These are phyloP conservation scores for Rhagoletis pomonella DNA, from an alignment of 1,140 invertebrate genomes.

Conservation along the genomic window DNA sequence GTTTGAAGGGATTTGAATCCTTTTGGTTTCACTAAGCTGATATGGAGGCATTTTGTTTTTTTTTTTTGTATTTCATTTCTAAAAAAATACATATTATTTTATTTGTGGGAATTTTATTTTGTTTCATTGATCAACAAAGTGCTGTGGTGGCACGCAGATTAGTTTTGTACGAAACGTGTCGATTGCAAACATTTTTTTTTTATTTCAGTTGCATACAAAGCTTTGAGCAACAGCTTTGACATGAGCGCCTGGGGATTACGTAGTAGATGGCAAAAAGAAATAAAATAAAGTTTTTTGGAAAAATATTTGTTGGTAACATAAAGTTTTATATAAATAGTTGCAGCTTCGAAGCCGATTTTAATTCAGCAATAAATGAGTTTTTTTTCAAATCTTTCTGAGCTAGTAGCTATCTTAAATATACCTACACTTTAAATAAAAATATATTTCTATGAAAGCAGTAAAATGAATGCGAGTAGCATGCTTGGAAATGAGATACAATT, in stretches of 20 bases:
- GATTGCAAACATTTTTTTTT: slow-evolving; percentile 10
- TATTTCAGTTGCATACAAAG: slow-evolving; percentile 24
- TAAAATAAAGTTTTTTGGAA: too few species aligned
- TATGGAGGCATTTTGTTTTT: background rate
- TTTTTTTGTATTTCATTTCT: background rate
- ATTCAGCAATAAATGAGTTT: too few species aligned
- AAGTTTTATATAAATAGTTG: background rate
- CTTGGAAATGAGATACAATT: too few species aligned
- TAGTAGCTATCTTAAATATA: too few species aligned
- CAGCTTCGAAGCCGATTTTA: background rate
- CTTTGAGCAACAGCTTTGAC: slow-evolving; percentile 30
- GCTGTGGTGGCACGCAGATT: background rate
- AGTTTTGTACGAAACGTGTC: background rate
- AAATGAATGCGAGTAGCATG: too few species aligned
- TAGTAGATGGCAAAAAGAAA: background rate
- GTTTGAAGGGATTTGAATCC: slow-evolving; percentile 12
- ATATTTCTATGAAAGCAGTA: too few species aligned
- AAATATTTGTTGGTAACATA: too few species aligned
- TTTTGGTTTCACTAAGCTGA: slow-evolving; percentile 10
- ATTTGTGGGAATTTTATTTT: background rate
- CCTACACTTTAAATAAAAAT: too few species aligned
- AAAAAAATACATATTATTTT: background rate
- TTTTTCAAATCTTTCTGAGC: too few species aligned
- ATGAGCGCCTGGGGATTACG: background rate
- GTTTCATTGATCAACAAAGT: background rate